Percentiles rank a stretch among this genome's conserved stretches.
Evolutionary conservation across 2,888 invertebrate species (phyloP).

Genomic region (Strigamia crassipes): DNA sequence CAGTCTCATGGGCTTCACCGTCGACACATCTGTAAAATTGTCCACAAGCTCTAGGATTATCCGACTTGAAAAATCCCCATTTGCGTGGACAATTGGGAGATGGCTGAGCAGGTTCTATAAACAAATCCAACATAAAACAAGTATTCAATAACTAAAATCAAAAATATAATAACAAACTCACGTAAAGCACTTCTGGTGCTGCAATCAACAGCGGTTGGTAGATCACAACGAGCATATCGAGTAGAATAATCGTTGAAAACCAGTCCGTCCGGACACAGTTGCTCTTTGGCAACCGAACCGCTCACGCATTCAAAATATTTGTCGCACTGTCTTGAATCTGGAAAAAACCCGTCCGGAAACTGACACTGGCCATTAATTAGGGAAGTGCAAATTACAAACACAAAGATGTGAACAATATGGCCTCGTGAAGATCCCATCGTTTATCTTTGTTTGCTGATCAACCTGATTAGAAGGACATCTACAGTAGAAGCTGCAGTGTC

Average conservation of each 20-base stretch:
- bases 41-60: slow-evolving; percentile 75
- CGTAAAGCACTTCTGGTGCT: slow-evolving; percentile 50
- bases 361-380: background rate
- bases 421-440: background rate
- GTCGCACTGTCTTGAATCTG: slow-evolving; percentile 53
- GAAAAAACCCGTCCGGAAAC: slow-evolving; percentile 51
- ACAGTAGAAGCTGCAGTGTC: background rate
- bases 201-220: slow-evolving; percentile 51
- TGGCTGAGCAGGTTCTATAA: slow-evolving; percentile 73
- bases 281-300: slow-evolving; percentile 49
- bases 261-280: slow-evolving; percentile 53
- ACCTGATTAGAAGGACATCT: background rate
- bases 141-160: slow-evolving; percentile 27
- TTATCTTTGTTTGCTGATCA: background rate
- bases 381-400: background rate
- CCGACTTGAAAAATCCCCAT: slow-evolving; percentile 68
- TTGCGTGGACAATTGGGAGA: slow-evolving; percentile 70
- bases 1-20: slow-evolving; percentile 74
- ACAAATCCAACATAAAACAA: slow-evolving; percentile 43
- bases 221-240: slow-evolving; percentile 51
- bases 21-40: slow-evolving; percentile 81
- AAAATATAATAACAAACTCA: slow-evolving; percentile 48
- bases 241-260: slow-evolving; percentile 62
- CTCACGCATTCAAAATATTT: slow-evolving; percentile 53
- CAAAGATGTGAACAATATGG: background rate